phyloP scores from a whole-genome alignment of 2,888 invertebrate species.

The Lypha dubia region DNA sequence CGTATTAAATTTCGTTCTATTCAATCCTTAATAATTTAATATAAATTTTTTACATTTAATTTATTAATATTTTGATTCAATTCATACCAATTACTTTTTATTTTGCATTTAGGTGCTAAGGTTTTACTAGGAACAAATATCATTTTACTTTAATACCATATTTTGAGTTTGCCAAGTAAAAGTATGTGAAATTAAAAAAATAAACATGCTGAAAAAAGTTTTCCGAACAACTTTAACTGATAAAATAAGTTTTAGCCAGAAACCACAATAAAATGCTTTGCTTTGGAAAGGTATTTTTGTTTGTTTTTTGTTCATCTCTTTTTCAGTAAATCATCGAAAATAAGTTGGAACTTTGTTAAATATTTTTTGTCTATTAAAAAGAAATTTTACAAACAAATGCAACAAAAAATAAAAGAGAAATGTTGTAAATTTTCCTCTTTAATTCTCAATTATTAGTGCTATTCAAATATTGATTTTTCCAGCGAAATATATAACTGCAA shows the following conservation, averaged over 20 bases:
- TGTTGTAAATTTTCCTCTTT: constrained; percentile 30
- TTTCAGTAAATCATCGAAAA: neutral
- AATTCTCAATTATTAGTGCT: constrained; percentile 46
- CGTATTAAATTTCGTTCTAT: too few relatives aligned
- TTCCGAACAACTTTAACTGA: neutral
- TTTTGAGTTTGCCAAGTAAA: too few relatives aligned
- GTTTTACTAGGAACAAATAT: too few relatives aligned
- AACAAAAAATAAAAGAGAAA: too few relatives aligned
- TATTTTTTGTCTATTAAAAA: constrained; percentile 9
- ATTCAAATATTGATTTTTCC: constrained; percentile 64
- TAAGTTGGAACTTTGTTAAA: neutral
- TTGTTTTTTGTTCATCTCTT: constrained; percentile 8
- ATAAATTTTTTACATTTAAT: too few relatives aligned
- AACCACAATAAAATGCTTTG: neutral
- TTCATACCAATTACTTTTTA: too few relatives aligned
- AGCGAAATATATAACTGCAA: constrained; percentile 38
- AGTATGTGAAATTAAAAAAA: too few relatives aligned
- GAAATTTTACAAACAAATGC: constrained; percentile 22
- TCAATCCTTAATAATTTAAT: too few relatives aligned
- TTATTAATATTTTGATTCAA: too few relatives aligned
- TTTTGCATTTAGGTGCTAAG: too few relatives aligned
- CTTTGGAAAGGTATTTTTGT: neutral
- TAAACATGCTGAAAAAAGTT: neutral
- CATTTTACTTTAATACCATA: too few relatives aligned
- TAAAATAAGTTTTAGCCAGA: constrained; percentile 7